A percentile compares a stretch with the other conserved stretches of the same genome.
Conservation (phyloP, 2,113 vertebrate species). For the Turnix velox region DNA sequence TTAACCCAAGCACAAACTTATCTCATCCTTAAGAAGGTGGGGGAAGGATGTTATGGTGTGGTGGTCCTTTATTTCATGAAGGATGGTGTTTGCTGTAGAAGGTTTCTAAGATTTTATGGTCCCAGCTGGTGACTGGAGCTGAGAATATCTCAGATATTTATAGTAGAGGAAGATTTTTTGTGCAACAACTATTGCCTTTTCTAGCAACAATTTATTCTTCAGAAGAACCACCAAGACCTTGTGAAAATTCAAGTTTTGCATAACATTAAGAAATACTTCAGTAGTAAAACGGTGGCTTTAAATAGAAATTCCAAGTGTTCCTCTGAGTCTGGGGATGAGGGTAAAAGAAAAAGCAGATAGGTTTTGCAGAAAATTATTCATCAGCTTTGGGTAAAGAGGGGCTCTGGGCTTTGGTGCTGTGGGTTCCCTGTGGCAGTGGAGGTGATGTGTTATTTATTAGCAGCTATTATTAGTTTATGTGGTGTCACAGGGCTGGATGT, state of each 20-base stretch:
- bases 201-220: background rate
- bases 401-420: background rate
- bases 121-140: slow-evolving; percentile 3
- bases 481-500: background rate
- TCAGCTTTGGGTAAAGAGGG: background rate
- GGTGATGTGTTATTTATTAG: background rate
- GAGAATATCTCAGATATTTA: slow-evolving; percentile 33
- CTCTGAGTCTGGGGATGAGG: background rate
- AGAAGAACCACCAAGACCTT: background rate
- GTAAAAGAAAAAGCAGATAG: background rate
- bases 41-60: background rate
- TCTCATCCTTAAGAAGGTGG: background rate
- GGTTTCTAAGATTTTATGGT: background rate
- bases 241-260: slow-evolving; percentile 31
- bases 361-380: background rate
- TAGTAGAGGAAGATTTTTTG: slow-evolving; percentile 1
- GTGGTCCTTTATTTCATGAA: background rate
- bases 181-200: slow-evolving; percentile 22
- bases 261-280: background rate
- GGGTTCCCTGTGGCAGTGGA: background rate
- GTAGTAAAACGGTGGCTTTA: background rate
- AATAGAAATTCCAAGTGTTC: background rate
- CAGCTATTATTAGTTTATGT: background rate
- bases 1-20: background rate
- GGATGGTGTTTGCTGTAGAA: background rate